These are phyloP conservation scores for Plagodis pulveraria DNA, from an alignment of 2,888 invertebrate species.

Conservation along the genomic window DNA sequence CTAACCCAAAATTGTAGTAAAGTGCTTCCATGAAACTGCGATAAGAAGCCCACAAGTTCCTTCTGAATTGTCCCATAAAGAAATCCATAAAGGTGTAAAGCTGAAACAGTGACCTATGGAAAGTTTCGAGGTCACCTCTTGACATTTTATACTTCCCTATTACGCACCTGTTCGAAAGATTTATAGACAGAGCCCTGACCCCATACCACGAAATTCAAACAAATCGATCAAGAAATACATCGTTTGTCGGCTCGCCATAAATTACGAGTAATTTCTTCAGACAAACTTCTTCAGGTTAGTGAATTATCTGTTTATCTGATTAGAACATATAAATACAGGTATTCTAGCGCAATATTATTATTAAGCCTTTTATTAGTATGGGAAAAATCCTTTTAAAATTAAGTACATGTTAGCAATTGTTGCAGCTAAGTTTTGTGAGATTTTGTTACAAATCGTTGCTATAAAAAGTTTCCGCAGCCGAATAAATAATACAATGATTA, in stretches of 20 bases:
- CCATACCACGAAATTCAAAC: constrained; percentile 20
- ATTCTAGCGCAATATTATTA: no score
- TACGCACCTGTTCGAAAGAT: constrained; percentile 15
- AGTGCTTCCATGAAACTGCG: no score
- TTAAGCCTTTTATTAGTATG: no score
- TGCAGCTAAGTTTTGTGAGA: no score
- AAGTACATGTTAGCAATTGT: no score
- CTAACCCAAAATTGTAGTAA: no score
- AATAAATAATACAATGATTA: no score
- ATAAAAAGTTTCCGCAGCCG: no score
- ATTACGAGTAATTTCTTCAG: constrained; percentile 1
- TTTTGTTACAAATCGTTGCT: no score
- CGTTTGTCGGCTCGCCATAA: not conserved
- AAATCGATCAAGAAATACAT: constrained; percentile 25
- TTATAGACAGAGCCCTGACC: constrained; percentile 10
- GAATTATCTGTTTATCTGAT: no score
- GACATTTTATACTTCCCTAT: constrained; percentile 8
- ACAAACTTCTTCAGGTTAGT: not conserved
- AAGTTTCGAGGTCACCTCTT: constrained; percentile 10
- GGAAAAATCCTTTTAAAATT: no score
- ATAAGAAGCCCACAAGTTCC: not conserved
- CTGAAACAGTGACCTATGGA: not conserved
- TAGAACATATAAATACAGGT: no score
- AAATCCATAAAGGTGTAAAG: not conserved
- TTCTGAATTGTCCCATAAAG: not conserved